A percentile compares a stretch with the other conserved stretches of the same genome.
phyloP scores from a whole-genome alignment of 2,888 invertebrate species.

The Macroteleia sp. region DNA sequence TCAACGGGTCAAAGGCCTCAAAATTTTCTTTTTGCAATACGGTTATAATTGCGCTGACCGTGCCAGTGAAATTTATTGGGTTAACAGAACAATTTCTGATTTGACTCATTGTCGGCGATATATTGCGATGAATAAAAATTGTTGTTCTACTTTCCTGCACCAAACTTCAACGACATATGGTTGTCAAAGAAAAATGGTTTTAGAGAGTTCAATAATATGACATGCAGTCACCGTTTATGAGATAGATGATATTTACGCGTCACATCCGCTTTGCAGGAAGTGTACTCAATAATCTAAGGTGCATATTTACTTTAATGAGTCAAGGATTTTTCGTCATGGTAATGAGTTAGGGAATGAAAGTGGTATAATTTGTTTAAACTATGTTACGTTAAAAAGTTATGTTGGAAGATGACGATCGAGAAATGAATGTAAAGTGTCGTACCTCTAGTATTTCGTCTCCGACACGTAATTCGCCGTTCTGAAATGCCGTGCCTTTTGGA shows the following conservation, averaged over 20 bases:
- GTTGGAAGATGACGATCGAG: constrained; percentile 16
- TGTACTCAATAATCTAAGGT: constrained; percentile 33
- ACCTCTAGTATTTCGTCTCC: constrained; percentile 98
- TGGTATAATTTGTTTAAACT: no score
- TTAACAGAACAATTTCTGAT: constrained; percentile 60
- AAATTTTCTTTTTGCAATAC: constrained; percentile 10
- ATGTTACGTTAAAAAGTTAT: constrained; percentile 35
- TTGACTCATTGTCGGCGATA: constrained; percentile 49
- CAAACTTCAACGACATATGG: constrained; percentile 49
- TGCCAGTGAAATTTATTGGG: constrained; percentile 50
- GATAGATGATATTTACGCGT: constrained; percentile 35
- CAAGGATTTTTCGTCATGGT: constrained; percentile 14
- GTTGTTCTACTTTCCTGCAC: constrained; percentile 51
- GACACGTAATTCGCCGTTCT: constrained; percentile 90
- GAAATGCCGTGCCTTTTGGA: constrained; percentile 92
- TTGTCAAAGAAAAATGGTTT: constrained; percentile 36
- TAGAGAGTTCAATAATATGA: constrained; percentile 45
- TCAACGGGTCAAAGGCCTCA: constrained; percentile 12
- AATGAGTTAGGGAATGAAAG: constrained; percentile 41
- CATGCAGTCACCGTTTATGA: constrained; percentile 24
- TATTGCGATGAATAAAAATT: constrained; percentile 59
- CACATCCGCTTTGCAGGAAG: constrained; percentile 28
- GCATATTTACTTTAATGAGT: constrained; percentile 34
- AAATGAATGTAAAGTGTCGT: no score
- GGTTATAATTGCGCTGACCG: constrained; percentile 19